Evolutionary conservation across 2,797 vertebrate genomes (phyloP), one percentile per base, ranked within the genome.

Genomic region (Enteromius anoplus): DNA sequence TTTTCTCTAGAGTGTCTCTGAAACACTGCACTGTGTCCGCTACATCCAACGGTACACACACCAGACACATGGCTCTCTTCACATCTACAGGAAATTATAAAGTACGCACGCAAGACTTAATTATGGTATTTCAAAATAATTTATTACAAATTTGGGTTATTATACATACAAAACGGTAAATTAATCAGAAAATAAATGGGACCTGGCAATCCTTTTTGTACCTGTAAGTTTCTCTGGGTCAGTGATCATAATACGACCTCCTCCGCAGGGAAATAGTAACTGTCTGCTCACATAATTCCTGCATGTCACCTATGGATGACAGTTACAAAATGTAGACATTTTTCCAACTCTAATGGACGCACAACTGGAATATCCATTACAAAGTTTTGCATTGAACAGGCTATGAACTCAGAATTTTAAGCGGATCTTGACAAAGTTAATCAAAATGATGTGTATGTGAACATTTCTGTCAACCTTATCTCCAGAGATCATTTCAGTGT

Each of bases 11-110:
- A 51, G 93, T 94, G 90, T 97, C 93, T 88, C 91, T 94, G 87
- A 97, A 98, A 90, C 92, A 95, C 76, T 86, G 87, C 89, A 99
- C 89, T 1, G 96, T 95, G 87, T 97, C 95, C 15, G 93, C 90
- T 87, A 97, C 94, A 81, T 98, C 95, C 89, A 99, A 86, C 3
- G 98, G 98, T 80, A 99, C 96, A 23, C 91, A 92, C 82, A 96
- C 90, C 2, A 96, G 89, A n/a, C 87, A 87, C 93, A 94, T 94
- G 53, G 93, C 92, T 80, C 78, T 90, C 62, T 75, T 89, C 0
- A 64, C 60, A 80, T 94, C 97, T 96, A 91, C 87, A 93, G 14
- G 49, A 62, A 69, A 83, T 55, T 87, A 91, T n/a, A 10, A 70
- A 51, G 10, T 11, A 53, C 11, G 4, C 11, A 23, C 5, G 2